phyloP scores from a whole-genome alignment of 1,140 invertebrate genomes.

The Zaprionus ornatus region DNA sequence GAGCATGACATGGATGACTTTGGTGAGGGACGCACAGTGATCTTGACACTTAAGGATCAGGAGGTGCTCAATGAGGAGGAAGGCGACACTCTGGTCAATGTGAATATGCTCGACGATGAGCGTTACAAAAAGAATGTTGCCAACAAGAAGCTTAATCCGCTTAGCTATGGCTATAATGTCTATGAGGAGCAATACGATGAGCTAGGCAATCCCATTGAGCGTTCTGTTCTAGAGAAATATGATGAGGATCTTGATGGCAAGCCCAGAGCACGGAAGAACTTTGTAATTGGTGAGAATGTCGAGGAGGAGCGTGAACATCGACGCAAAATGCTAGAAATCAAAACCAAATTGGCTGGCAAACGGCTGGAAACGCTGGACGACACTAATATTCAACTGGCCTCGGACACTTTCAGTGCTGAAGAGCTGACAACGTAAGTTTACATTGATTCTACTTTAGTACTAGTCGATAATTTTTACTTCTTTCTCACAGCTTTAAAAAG shows the following conservation, averaged over 20 bases:
- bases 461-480: neutral
- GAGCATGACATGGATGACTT: conserved; percentile 93
- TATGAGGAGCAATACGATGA: conserved; percentile 94
- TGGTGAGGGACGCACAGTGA: conserved; percentile 92
- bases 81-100: conserved; percentile 96
- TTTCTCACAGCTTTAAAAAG: conserved; percentile 92
- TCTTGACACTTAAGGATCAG: conserved; percentile 97
- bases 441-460: neutral
- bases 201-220: conserved; percentile 89
- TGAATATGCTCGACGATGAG: conserved; percentile 98
- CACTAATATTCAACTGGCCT: conserved; percentile 89
- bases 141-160: conserved; percentile 92
- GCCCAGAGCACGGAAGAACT: conserved; percentile 89
- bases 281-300: conserved; percentile 89
- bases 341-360: conserved; percentile 87
- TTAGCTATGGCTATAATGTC: conserved; percentile 94
- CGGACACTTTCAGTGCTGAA: conserved; percentile 94
- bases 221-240: conserved; percentile 94
- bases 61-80: conserved; percentile 95
- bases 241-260: conserved; percentile 96
- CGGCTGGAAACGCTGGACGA: conserved; percentile 89
- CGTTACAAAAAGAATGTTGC: conserved; percentile 94
- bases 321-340: conserved; percentile 85
- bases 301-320: conserved; percentile 84
- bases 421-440: conserved; percentile 87